Percentiles rank a stretch among this genome's conserved stretches.
Conservation (phyloP, 1,140 invertebrate genomes). For the Drosophila obscura region DNA sequence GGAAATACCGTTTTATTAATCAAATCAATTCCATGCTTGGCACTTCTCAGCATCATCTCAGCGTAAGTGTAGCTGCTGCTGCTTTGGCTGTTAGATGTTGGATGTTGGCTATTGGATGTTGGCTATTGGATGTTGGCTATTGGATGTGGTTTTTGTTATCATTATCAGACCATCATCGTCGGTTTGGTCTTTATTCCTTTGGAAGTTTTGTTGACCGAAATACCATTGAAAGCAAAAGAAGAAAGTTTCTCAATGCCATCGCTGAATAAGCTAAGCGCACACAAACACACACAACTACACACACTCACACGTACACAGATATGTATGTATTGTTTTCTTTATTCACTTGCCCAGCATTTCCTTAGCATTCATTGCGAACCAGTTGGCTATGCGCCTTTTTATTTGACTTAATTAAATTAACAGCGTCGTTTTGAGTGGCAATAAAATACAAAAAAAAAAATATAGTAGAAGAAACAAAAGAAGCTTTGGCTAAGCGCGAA, state of each 20-base stretch:
- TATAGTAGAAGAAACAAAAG: slow-evolving; percentile 30
- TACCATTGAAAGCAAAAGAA: slow-evolving; percentile 80
- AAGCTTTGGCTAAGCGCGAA: slow-evolving; percentile 19
- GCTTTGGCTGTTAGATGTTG: too few relatives aligned
- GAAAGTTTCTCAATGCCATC: slow-evolving; percentile 70
- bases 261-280: background rate
- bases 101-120: background rate
- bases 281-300: background rate
- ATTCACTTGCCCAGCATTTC: slow-evolving; percentile 50
- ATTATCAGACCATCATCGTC: slow-evolving; percentile 44
- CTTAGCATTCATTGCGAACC: slow-evolving; percentile 54
- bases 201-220: slow-evolving; percentile 72
- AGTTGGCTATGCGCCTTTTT: slow-evolving; percentile 71
- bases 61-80: too few relatives aligned
- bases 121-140: background rate
- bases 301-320: background rate
- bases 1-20: slow-evolving; percentile 78
- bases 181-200: slow-evolving; percentile 39
- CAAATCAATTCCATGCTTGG: slow-evolving; percentile 15
- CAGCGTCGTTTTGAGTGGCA: slow-evolving; percentile 63
- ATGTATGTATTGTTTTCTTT: slow-evolving; percentile 31
- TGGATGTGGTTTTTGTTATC: background rate
- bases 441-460: slow-evolving; percentile 48
- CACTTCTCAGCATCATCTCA: too few relatives aligned
- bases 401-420: slow-evolving; percentile 80